phyloP scores from a whole-genome alignment of 2,797 vertebrate genomes.

The Lagorchestes hirsutus region DNA sequence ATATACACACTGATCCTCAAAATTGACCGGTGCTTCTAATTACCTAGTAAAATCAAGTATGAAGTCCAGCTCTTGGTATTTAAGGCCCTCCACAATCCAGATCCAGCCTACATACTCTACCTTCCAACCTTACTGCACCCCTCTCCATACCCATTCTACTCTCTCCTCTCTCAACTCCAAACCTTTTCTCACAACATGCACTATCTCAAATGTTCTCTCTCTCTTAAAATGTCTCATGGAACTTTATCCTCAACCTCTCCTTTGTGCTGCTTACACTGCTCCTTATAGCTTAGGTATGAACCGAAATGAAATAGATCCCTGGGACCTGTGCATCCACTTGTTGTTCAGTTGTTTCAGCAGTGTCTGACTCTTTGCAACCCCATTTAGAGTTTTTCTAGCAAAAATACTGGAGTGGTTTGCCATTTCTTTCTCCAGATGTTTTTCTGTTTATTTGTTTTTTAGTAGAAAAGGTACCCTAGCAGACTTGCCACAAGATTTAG shows the following conservation, averaged over 20 bases:
- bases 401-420: not conserved
- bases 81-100: not conserved
- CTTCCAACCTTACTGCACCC: not conserved
- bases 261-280: not conserved
- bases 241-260: not conserved
- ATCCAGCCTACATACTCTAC: not conserved
- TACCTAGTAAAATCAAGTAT: not conserved
- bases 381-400: not conserved
- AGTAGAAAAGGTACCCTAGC: not conserved
- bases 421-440: not conserved
- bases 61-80: not conserved
- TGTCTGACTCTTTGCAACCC: not conserved
- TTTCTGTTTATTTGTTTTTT: not conserved
- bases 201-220: not conserved
- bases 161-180: not conserved
- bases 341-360: not conserved
- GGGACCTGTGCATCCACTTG: not conserved
- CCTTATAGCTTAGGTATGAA: not conserved
- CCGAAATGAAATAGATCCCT: not conserved
- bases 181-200: not conserved
- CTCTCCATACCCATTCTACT: not conserved
- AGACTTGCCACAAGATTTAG: not conserved
- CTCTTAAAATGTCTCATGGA: not conserved
- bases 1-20: not conserved
- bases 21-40: not conserved